These are phyloP conservation scores for Akabosia matsudoensis DNA, from an alignment of 1,140 invertebrate genomes.

Conservation along the genomic window DNA sequence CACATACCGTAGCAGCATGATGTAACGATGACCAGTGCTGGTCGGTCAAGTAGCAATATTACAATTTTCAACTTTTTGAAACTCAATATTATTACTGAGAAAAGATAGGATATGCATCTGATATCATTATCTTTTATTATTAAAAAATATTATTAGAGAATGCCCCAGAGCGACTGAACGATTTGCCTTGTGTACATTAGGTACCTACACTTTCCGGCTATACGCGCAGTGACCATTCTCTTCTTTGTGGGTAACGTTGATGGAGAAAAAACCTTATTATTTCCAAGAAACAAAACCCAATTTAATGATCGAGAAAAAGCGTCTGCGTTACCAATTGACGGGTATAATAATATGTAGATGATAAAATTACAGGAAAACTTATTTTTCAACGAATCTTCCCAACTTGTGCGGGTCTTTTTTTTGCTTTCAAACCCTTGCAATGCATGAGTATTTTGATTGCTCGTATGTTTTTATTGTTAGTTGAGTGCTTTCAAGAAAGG, in stretches of 20 bases:
- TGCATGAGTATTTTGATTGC: too few species aligned
- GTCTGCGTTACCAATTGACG: background rate
- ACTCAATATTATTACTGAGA: background rate
- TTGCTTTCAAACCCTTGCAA: too few species aligned
- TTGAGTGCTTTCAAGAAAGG: too few species aligned
- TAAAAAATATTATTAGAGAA: background rate
- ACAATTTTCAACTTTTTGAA: background rate
- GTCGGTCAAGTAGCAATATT: background rate
- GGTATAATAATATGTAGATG: background rate
- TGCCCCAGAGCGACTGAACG: background rate
- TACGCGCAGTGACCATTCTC: too few species aligned
- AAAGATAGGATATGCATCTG: background rate
- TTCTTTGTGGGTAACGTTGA: too few species aligned
- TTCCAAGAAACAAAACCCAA: background rate
- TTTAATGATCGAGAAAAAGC: background rate
- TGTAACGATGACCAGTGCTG: too few species aligned
- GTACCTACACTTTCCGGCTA: too few species aligned
- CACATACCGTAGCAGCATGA: too few species aligned
- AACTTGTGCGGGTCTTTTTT: too few species aligned
- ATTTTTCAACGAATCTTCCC: too few species aligned
- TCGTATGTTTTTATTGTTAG: too few species aligned
- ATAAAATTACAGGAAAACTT: background rate
- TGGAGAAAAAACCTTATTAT: background rate
- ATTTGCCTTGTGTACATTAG: background rate
- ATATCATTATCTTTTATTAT: background rate